These are phyloP conservation scores for Teleogryllus occipitalis DNA, from an alignment of 1,140 invertebrate species.

Conservation along the genomic window DNA sequence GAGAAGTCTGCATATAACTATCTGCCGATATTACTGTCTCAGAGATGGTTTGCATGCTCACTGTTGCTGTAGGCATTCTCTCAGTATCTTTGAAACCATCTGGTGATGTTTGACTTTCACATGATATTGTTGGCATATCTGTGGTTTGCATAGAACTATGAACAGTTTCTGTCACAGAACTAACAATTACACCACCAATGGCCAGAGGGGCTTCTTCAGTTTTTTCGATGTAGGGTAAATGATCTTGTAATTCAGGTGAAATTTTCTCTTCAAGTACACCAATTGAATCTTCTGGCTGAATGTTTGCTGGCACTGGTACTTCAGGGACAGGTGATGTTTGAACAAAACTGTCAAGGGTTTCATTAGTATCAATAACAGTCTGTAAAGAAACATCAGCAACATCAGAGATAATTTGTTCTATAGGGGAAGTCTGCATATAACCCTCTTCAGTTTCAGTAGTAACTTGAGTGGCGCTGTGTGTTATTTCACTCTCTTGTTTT, in stretches of 20 bases:
- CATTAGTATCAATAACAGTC: constrained; percentile 19
- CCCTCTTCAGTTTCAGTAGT: too few species aligned
- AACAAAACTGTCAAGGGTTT: constrained; percentile 31
- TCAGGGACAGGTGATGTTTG: constrained; percentile 28
- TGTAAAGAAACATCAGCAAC: constrained; percentile 12
- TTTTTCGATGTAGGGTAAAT: too few species aligned
- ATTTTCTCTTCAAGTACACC: too few species aligned
- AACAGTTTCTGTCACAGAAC: background rate
- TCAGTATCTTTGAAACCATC: background rate
- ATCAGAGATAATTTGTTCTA: background rate
- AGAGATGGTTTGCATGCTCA: background rate
- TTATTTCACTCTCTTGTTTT: too few species aligned
- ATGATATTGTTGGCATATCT: background rate
- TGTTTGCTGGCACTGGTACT: background rate
- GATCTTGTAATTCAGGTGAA: too few species aligned
- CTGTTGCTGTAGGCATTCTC: background rate
- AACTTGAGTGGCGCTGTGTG: too few species aligned
- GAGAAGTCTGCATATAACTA: background rate
- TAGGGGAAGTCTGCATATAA: too few species aligned
- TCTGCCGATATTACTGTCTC: background rate
- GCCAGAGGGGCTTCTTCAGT: too few species aligned
- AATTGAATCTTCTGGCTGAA: background rate
- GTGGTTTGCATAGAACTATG: background rate
- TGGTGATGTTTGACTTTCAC: background rate
- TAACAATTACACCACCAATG: too few species aligned